Evolutionary conservation across 2,888 invertebrate genomes (phyloP).

Genomic region (Stratiomys singularior): DNA sequence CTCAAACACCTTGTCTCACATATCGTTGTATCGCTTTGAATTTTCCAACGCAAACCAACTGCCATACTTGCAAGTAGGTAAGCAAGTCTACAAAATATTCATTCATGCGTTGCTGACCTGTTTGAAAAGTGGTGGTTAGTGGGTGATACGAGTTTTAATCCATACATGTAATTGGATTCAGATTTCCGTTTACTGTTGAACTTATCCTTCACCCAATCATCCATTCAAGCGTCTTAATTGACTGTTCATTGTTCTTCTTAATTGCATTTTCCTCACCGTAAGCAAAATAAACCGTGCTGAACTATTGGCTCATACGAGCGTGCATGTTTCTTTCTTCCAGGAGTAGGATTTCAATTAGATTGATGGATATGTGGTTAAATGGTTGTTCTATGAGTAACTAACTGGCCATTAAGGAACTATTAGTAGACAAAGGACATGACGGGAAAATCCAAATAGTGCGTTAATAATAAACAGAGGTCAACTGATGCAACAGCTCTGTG

Average conservation of each 20-base stretch:
- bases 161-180: constrained; percentile 34
- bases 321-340: too few species aligned
- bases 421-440: too few species aligned
- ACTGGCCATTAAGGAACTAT: too few species aligned
- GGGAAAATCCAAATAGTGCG: too few species aligned
- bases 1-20: neutral
- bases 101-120: constrained; percentile 11
- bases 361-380: too few species aligned
- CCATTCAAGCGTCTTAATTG: constrained; percentile 22
- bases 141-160: constrained; percentile 23
- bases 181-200: constrained; percentile 28
- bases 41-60: neutral
- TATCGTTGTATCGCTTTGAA: neutral
- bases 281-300: neutral
- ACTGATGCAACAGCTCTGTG: too few species aligned
- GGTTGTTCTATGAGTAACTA: too few species aligned
- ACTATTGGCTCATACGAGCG: too few species aligned
- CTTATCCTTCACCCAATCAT: constrained; percentile 39
- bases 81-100: neutral
- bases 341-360: too few species aligned
- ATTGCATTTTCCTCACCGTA: neutral
- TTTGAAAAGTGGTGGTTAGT: neutral
- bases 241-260: constrained; percentile 15
- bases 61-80: neutral
- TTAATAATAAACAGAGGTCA: too few species aligned